These are phyloP conservation scores for Sparus aurata DNA, from an alignment of 2,797 vertebrate genomes.

Conservation along the genomic window DNA sequence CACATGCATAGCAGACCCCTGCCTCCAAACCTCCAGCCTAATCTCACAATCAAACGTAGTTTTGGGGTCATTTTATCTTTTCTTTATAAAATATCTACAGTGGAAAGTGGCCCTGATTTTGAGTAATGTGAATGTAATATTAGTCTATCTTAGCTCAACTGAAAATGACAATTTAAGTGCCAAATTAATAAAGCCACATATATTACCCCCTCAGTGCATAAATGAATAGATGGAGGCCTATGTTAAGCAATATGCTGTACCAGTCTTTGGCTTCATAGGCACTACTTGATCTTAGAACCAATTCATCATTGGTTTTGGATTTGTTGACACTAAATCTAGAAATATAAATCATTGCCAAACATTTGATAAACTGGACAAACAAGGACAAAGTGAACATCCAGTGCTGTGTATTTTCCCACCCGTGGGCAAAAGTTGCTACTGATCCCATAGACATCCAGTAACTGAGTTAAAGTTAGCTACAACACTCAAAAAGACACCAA, in stretches of 20 bases:
- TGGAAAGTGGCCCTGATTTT: background rate
- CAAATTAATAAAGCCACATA: background rate
- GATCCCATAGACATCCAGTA: background rate
- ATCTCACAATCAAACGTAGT: background rate
- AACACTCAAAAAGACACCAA: slow-evolving; percentile 24
- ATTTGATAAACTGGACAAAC: background rate
- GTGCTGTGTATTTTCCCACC: background rate
- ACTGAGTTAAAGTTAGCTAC: background rate
- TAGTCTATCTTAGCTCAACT: background rate
- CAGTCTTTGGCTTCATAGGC: background rate
- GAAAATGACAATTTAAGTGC: slow-evolving; percentile 1
- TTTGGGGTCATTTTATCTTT: slow-evolving; percentile 3
- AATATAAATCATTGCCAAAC: background rate
- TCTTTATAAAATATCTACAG: background rate
- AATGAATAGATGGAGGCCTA: background rate
- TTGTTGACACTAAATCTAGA: background rate
- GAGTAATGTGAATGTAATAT: background rate
- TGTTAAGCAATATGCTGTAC: background rate
- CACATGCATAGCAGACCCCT: background rate
- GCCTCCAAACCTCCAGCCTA: background rate
- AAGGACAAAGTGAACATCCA: background rate
- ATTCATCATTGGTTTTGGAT: background rate
- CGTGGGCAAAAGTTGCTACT: slow-evolving; percentile 11
- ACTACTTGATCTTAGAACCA: background rate
- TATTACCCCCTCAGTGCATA: background rate